Percentiles rank a stretch among this genome's conserved stretches.
These are phyloP conservation scores for Sinocyclocheilus anshuiensis DNA, from an alignment of 2,113 vertebrate genomes.

Conservation along the genomic window DNA sequence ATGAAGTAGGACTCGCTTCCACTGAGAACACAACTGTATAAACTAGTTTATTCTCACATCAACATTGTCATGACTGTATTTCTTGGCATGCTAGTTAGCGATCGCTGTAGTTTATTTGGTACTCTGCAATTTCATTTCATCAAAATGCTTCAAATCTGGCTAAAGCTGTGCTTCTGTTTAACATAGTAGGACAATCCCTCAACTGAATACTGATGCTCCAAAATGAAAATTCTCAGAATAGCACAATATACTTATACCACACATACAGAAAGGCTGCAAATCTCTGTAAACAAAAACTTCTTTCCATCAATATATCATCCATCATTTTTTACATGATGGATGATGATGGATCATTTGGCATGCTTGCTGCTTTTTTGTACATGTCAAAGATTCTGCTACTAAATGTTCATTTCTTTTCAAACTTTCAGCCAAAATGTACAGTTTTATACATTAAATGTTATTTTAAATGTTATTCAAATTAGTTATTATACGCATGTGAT, in stretches of 20 bases:
- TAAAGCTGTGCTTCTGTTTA: neutral
- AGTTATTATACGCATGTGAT: neutral
- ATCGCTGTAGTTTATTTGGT: conserved; percentile 10
- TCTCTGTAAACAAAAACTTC: neutral
- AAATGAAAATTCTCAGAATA: neutral
- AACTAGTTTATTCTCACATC: conserved; percentile 41
- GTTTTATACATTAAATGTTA: neutral
- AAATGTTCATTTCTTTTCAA: neutral
- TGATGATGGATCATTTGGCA: neutral
- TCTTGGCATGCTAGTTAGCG: conserved; percentile 6
- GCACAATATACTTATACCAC: neutral
- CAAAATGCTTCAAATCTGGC: conserved; percentile 31
- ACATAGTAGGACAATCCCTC: neutral
- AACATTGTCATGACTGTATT: conserved; percentile 18
- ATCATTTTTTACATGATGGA: neutral
- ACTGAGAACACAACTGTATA: conserved; percentile 19
- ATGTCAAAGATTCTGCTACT: neutral
- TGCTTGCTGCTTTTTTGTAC: neutral
- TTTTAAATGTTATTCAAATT: neutral
- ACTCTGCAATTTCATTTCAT: conserved; percentile 14
- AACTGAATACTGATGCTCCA: neutral
- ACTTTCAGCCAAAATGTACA: neutral
- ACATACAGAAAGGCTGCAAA: neutral
- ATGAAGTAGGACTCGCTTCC: neutral
- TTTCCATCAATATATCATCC: neutral